Evolutionary conservation across 1,140 invertebrate genomes (phyloP), one percentile per base, ranked within the genome.

Genomic region (Battus philenor): DNA sequence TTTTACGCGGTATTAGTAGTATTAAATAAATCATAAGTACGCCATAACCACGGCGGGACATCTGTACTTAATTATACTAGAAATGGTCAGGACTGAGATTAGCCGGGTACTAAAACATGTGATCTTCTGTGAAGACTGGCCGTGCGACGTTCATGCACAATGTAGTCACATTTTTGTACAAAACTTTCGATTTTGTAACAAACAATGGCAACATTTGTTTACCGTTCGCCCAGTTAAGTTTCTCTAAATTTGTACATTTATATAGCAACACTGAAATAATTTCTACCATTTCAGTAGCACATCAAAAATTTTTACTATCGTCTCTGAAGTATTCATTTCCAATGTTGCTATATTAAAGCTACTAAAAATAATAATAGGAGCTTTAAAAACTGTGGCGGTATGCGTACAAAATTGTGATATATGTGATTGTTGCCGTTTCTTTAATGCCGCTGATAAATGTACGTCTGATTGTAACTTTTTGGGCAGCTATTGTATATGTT

Each of bases 101-200:
- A 61, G 43, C 45, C 30, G 51, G 48, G 54, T 60, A 50, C 47
- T 50, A 38, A 56, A 56, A 51, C 41, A 54, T 55, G 70, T 76
- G 68, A 75, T 75, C 69, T 68, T 76, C 65, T 69, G 50, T 70
- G 67, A 78, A 78, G 73, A 79, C 70, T 73, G 65, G 58, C 41
- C 17, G 58, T 66, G 57, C 63, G 47, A 56, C 59, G 58, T 69
- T 55, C 38, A 73, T 68, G 74, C 77, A 81, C 76, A 81, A 81
- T 71, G 59, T 69, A 74, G 69, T 82, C 75, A 76, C 71, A 32
- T 77, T 64, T 76, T 70, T 83, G 75, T 81, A 81, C 73, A 81
- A 83, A 78, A 65, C 60, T 33, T 41, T 44, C 44, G 16, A 39
- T 48, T 39, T 16, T 22, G 29, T 36, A 15, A n/a, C 13, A 31